Evolutionary conservation across 2,797 vertebrate species (phyloP).

Genomic region (Scleropages formosus): DNA sequence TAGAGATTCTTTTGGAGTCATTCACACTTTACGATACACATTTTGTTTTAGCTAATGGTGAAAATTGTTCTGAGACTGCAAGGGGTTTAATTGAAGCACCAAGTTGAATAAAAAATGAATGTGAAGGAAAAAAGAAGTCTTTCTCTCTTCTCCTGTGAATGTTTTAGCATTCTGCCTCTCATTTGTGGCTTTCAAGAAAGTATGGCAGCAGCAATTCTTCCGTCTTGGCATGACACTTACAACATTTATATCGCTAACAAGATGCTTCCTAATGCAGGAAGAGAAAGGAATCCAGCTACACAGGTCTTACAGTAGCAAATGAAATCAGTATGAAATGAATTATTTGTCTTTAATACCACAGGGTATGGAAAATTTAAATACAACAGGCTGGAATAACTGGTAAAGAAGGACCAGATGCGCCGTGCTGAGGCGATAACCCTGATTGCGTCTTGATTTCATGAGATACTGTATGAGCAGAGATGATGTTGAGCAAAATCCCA

Average conservation of each 20-base stretch:
- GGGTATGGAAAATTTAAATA: neutral
- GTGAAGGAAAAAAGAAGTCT: neutral
- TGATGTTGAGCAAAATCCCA: slow-evolving; percentile 20
- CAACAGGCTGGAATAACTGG: neutral
- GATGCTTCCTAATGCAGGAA: neutral
- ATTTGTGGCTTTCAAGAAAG: slow-evolving; percentile 13
- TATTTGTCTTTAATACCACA: too few species aligned
- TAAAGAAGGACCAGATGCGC: neutral
- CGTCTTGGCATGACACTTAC: neutral
- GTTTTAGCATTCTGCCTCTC: slow-evolving; percentile 25
- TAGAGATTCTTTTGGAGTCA: neutral
- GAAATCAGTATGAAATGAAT: too few species aligned
- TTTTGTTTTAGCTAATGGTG: too few species aligned
- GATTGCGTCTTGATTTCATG: slow-evolving; percentile 3
- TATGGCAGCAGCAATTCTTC: slow-evolving; percentile 16
- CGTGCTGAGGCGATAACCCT: neutral
- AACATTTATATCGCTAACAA: neutral
- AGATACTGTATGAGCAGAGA: neutral
- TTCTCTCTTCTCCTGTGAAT: slow-evolving; percentile 20
- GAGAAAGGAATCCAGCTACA: slow-evolving; percentile 2
- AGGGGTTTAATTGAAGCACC: neutral
- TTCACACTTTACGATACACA: too few species aligned
- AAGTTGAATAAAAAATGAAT: neutral
- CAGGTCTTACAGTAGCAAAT: neutral
- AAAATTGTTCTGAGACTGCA: slow-evolving; percentile 5